phyloP scores from a whole-genome alignment of 2,888 invertebrate species.

The Pseudococcus jackbeardsleyi region DNA sequence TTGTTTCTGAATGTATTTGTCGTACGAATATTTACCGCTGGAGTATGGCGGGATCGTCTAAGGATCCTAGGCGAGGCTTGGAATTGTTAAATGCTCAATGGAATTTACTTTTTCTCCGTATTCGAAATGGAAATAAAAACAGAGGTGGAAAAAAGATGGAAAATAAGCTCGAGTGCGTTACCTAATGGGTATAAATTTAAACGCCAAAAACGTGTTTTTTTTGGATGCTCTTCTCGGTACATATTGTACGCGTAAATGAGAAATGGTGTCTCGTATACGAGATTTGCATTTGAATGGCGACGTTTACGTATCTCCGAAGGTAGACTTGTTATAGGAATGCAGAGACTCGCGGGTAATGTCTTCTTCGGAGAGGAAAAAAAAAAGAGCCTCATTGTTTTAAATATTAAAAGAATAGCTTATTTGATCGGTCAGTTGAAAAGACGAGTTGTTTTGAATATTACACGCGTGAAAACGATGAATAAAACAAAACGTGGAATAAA shows the following conservation, averaged over 20 bases:
- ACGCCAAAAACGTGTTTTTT: constrained; percentile 25
- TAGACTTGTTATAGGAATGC: constrained; percentile 1
- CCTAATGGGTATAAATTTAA: constrained; percentile 39
- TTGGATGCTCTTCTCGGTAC: neutral
- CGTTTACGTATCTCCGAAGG: neutral
- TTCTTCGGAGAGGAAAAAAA: neutral
- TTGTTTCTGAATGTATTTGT: neutral
- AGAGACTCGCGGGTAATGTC: neutral
- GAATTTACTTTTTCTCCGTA: neutral
- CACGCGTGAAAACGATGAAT: neutral
- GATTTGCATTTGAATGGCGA: constrained; percentile 37
- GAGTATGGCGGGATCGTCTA: neutral
- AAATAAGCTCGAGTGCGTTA: neutral
- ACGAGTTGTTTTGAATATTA: neutral
- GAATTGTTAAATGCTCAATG: neutral
- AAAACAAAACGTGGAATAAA: constrained; percentile 41
- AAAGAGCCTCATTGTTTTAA: neutral
- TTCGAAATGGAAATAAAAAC: neutral
- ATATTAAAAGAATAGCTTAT: constrained; percentile 37
- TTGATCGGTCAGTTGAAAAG: constrained; percentile 27
- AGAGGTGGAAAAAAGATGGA: neutral
- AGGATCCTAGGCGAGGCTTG: neutral
- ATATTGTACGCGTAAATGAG: constrained; percentile 16
- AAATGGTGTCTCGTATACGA: constrained; percentile 37
- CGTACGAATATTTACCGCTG: neutral